Evolutionary conservation across 2,888 invertebrate species (phyloP).

Genomic region (Octonoba sinensis): DNA sequence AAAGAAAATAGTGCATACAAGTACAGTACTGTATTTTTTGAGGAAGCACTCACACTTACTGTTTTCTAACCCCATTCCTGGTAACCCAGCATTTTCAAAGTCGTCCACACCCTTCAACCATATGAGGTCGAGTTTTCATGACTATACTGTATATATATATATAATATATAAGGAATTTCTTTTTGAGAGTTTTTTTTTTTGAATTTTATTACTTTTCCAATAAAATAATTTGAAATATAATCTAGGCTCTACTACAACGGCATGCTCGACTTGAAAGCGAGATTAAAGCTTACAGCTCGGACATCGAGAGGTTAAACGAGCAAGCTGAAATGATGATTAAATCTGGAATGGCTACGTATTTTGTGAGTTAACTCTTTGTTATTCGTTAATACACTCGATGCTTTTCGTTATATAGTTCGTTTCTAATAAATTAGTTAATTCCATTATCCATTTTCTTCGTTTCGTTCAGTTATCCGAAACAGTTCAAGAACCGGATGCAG

Average conservation of each 20-base stretch:
- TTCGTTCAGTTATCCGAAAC: constrained; percentile 47
- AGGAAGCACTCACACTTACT: no score
- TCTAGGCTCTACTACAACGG: constrained; percentile 81
- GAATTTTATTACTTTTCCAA: neutral
- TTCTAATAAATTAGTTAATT: neutral
- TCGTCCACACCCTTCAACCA: no score
- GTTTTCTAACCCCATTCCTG: no score
- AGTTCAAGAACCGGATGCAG: constrained; percentile 67
- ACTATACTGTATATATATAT: no score
- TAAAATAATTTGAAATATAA: neutral
- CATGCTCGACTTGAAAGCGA: constrained; percentile 90
- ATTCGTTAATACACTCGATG: neutral
- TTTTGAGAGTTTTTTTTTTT: no score
- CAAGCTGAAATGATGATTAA: constrained; percentile 83
- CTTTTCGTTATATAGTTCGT: no score
- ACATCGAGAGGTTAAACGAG: constrained; percentile 84
- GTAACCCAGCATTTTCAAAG: no score
- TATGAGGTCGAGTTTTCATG: no score
- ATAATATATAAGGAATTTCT: no score
- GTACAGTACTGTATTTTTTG: no score
- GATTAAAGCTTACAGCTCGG: constrained; percentile 87
- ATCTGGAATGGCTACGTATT: constrained; percentile 81
- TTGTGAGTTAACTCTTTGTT: constrained; percentile 70
- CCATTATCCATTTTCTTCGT: neutral
- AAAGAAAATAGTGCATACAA: no score